Evolutionary conservation across 2,113 vertebrate genomes (phyloP).

Genomic region (Carettochelys insculpta): DNA sequence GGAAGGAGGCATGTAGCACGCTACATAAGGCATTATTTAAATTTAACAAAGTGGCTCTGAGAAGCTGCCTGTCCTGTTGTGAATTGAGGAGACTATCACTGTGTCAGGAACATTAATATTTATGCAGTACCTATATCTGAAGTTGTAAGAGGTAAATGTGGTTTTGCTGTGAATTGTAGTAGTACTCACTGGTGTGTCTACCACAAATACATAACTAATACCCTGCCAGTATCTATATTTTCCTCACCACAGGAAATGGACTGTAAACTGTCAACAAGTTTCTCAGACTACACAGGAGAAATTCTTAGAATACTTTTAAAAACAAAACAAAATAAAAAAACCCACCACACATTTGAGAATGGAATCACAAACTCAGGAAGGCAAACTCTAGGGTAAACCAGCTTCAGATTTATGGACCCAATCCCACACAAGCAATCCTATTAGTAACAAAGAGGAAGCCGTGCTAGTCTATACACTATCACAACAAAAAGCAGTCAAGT

Average conservation of each 20-base stretch:
- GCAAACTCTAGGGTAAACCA: background rate
- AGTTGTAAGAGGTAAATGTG: background rate
- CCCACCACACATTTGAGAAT: background rate
- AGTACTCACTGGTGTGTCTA: background rate
- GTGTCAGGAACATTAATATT: accelerated
- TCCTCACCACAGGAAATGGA: background rate
- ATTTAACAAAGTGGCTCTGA: background rate
- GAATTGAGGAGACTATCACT: background rate
- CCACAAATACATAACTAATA: background rate
- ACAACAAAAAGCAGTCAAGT: too few relatives aligned
- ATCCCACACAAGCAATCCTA: too few relatives aligned
- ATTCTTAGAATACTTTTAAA: background rate
- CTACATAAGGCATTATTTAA: background rate
- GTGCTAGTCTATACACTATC: too few relatives aligned
- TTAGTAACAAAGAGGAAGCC: too few relatives aligned
- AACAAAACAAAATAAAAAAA: background rate
- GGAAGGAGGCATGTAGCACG: too few relatives aligned
- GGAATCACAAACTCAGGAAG: background rate
- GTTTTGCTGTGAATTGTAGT: background rate
- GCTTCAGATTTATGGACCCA: background rate
- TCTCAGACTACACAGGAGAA: background rate
- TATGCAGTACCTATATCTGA: background rate
- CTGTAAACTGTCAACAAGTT: background rate
- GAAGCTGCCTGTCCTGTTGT: background rate
- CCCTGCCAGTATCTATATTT: background rate